Base-by-base conservation (phyloP, 37 sponge, comb jelly and placozoan genomes). In the Hexactinellida sp. region DNA sequence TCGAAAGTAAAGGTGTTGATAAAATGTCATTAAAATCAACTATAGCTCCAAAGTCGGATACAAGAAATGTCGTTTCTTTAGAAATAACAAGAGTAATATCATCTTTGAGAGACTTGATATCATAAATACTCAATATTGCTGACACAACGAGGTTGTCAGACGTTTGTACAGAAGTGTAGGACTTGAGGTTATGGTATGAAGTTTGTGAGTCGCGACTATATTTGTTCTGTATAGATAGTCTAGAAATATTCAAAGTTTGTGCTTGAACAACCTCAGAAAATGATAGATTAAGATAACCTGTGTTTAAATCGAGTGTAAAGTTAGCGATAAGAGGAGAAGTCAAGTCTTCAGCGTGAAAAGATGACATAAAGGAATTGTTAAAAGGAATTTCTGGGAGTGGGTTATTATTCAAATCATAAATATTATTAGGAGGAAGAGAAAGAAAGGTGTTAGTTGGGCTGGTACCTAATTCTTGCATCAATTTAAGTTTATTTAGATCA, bases 241-340 rank as follows among this genome's bases (percentile, higher is more conserved):
- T 36, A 36, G 38, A 86, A 36, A 21, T 82, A 82, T 83, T 86
- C 84, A 36, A 36, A 82, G 87, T 63, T 21, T 32, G 21, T 7
- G 76, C 5, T 24, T 23, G 5, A 10, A 94, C 86, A 0, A 90
- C 92, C 85, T 95, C 96, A 19, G 89, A 86, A 85, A 95, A 95
- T 30, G 92, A 90, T 54, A 94, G 82, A 32, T 88, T 19, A n/a
- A 90, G 91, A 84, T 88, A 86, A 37, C 96, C 94, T 28, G 82
- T 54, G 87, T 95, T 84, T 0, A 93, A 85, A 82, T 95, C 94
- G 52, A 95, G 85, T 10, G 89, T 89, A 55, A 86, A 95, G 82
- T 86, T 89, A 13, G 55, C 76, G 13, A 63, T 63, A 28, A 63
- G 5, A 32, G 76, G 76, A 63, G 30, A 25, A 10, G 34, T 28